Percentiles rank a stretch among this genome's conserved stretches.
phyloP scores from a whole-genome alignment of 2,113 vertebrate species.

The western clawed frog (Xenopus tropicalis) region UCB_Xtro_10.0 CM004450.2:103156501-103157000 shows the following conservation, averaged over 20 bases:
- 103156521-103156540: background rate
- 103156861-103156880: slow-evolving; percentile 14
- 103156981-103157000: slow-evolving; percentile 13
- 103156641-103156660: background rate
- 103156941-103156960: slow-evolving; percentile 37
- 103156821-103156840: slow-evolving; percentile 15
- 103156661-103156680: background rate
- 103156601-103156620: background rate
- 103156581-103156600: background rate
- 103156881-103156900: slow-evolving; percentile 4
- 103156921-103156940: slow-evolving; percentile 23
- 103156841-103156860: slow-evolving; percentile 19
- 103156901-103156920: slow-evolving; percentile 23
- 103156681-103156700: background rate
- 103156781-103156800: slow-evolving; percentile 23
- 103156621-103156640: background rate
- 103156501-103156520: background rate
- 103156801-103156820: slow-evolving; percentile 39
- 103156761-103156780: slow-evolving; percentile 25
- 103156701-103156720: slow-evolving; percentile 19
- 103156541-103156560: background rate
- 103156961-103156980: slow-evolving; percentile 30
- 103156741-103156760: slow-evolving; percentile 34
- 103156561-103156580: too few species aligned
- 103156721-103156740: slow-evolving; percentile 28